Evolutionary conservation across 2,888 invertebrate species (phyloP).

Genomic region (Anodontia alba): DNA sequence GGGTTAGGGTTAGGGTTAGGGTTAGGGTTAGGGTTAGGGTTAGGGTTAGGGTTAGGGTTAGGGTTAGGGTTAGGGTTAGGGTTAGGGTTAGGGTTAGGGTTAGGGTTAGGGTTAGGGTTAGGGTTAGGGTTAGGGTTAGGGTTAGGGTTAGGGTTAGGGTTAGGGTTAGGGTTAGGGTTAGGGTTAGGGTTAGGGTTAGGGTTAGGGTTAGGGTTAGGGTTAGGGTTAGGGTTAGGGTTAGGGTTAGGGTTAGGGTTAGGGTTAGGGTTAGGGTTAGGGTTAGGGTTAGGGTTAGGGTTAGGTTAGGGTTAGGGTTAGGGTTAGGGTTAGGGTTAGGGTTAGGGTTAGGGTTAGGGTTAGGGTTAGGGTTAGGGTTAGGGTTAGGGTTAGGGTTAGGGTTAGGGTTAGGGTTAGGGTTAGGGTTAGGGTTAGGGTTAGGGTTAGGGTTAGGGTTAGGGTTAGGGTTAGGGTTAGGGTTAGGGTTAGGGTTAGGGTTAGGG

Average conservation of each 20-base stretch:
- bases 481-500: slow-evolving; percentile 55
- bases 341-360: slow-evolving; percentile 5
- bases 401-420: slow-evolving; percentile 17
- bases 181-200: slow-evolving; percentile 7
- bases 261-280: slow-evolving; percentile 5
- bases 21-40: slow-evolving; percentile 7
- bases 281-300: neutral
- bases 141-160: slow-evolving; percentile 13
- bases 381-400: slow-evolving; percentile 18
- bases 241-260: slow-evolving; percentile 12
- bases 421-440: slow-evolving; percentile 22
- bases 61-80: neutral
- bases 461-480: slow-evolving; percentile 58
- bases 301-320: neutral
- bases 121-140: slow-evolving; percentile 1
- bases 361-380: slow-evolving; percentile 14
- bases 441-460: slow-evolving; percentile 52
- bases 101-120: neutral
- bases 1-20: slow-evolving; percentile 2
- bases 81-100: slow-evolving; percentile 9
- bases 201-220: slow-evolving; percentile 13
- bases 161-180: slow-evolving; percentile 13
- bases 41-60: slow-evolving; percentile 1
- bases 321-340: neutral
- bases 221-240: slow-evolving; percentile 21